Percentiles rank a stretch among this genome's conserved stretches.
Evolutionary conservation across 2,113 vertebrate genomes (phyloP).

Genomic region (Limanda limanda): DNA sequence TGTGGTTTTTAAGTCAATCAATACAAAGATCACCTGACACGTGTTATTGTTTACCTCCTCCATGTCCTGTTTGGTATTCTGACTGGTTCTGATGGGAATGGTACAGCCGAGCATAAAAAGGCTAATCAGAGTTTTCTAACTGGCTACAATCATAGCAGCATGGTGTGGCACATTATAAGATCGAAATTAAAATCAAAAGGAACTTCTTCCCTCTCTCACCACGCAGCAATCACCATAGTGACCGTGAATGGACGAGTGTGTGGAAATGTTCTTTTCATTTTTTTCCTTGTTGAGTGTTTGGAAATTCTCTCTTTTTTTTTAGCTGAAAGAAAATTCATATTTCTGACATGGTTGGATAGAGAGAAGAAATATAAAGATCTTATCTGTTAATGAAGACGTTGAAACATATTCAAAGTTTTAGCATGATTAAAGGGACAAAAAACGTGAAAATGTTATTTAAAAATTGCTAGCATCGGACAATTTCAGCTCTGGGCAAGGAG

Average conservation of each 20-base stretch:
- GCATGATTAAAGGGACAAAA: constrained; percentile 6
- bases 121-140: constrained; percentile 33
- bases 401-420: background rate
- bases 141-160: constrained; percentile 52
- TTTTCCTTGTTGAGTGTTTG: constrained; percentile 9
- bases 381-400: background rate
- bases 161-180: constrained; percentile 27
- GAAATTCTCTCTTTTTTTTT: constrained; percentile 17
- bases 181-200: constrained; percentile 52
- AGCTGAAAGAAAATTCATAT: constrained; percentile 4
- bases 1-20: background rate
- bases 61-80: constrained; percentile 24
- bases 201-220: constrained; percentile 28
- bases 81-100: constrained; percentile 12
- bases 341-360: background rate
- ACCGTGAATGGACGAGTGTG: constrained; percentile 34
- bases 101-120: constrained; percentile 12
- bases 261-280: background rate
- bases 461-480: constrained; percentile 13
- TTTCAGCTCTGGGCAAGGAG: constrained; percentile 27
- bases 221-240: constrained; percentile 45
- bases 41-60: constrained; percentile 8
- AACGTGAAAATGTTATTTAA: background rate
- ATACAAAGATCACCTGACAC: background rate
- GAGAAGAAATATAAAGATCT: constrained; percentile 2